Conservation (phyloP, 2,113 vertebrate species). For the Zosterops pallidus region DNA sequence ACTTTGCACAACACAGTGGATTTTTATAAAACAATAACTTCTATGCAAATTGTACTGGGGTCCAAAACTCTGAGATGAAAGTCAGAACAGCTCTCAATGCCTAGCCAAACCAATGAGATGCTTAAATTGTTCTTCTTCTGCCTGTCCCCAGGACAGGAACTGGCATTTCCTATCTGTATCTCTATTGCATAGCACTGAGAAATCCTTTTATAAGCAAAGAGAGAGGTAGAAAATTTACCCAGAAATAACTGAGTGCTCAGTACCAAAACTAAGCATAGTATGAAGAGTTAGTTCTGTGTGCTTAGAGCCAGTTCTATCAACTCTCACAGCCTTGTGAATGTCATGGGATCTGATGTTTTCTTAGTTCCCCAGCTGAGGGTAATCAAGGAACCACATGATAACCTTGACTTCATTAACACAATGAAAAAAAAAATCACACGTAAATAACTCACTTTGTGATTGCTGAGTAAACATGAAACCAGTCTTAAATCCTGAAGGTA, state of each 20-base stretch:
- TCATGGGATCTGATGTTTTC: slow-evolving; percentile 10
- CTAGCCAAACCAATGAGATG: neutral
- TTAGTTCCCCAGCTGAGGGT: neutral
- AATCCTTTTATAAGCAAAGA: neutral
- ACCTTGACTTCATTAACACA: neutral
- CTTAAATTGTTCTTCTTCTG: neutral
- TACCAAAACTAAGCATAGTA: neutral
- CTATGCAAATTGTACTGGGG: neutral
- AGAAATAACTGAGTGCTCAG: neutral
- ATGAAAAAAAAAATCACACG: neutral
- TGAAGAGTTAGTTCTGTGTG: neutral
- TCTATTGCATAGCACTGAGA: neutral
- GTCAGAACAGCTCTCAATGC: neutral
- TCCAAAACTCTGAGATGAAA: neutral
- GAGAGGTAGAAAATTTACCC: neutral
- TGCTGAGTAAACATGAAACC: neutral
- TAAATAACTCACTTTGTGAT: neutral
- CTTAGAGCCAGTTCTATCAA: neutral
- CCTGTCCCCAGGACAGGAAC: neutral
- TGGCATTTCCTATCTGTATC: neutral
- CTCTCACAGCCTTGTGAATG: slow-evolving; percentile 6
- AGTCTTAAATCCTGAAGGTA: neutral
- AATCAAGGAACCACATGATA: slow-evolving; percentile 14
- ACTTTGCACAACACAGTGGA: neutral
- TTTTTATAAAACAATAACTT: neutral